Conservation (phyloP, 1,140 invertebrate species). For the Hormaphis cornu region DNA sequence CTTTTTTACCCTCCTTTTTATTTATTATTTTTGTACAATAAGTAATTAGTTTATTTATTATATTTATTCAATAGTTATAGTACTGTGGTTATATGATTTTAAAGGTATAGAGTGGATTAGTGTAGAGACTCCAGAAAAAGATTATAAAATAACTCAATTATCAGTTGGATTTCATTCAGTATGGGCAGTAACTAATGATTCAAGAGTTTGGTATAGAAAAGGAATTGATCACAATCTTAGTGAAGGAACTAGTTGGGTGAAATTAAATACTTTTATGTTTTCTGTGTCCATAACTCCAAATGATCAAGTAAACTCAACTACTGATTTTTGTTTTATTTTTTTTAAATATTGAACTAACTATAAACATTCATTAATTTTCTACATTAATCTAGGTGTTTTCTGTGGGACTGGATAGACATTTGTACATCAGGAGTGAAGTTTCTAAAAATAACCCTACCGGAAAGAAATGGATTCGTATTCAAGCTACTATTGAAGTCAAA, state of each 20-base stretch:
- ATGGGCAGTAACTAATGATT: conserved; percentile 76
- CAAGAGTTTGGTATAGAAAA: conserved; percentile 81
- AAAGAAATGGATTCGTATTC: conserved; percentile 70
- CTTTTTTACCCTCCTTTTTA: too few relatives aligned
- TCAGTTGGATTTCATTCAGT: conserved; percentile 75
- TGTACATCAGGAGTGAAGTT: conserved; percentile 73
- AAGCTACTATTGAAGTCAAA: conserved; percentile 50
- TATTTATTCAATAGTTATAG: background rate
- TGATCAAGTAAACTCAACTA: conserved; percentile 61
- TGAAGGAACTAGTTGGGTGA: conserved; percentile 67
- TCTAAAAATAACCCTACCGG: conserved; percentile 67
- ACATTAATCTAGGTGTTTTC: conserved; percentile 36
- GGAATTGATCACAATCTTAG: conserved; percentile 61
- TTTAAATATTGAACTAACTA: background rate
- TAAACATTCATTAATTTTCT: background rate
- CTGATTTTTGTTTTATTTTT: conserved; percentile 31
- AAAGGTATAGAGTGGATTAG: conserved; percentile 66
- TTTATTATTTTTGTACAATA: too few relatives aligned
- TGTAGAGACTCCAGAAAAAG: conserved; percentile 61
- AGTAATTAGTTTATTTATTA: background rate
- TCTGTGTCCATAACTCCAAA: conserved; percentile 72
- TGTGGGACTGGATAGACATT: conserved; percentile 57
- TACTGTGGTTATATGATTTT: conserved; percentile 26
- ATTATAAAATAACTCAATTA: conserved; percentile 60
- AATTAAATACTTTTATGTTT: conserved; percentile 75